Conservation (phyloP, 2,797 vertebrate species). For the Pyrocephalus nanus region DNA sequence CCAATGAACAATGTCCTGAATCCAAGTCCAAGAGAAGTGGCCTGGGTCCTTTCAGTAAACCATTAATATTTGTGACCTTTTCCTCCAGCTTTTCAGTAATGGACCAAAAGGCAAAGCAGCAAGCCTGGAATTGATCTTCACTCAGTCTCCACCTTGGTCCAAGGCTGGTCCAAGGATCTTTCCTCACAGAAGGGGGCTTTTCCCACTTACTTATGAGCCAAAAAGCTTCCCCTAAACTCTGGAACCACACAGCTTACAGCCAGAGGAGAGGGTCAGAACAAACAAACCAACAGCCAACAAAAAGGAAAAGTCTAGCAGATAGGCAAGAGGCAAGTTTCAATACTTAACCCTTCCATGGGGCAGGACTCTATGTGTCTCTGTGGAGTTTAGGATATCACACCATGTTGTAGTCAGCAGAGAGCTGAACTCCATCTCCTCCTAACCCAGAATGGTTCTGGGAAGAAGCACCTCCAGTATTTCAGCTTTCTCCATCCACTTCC, state of each 20-base stretch:
- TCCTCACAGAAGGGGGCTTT: not conserved
- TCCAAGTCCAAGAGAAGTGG: not conserved
- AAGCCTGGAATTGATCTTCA: not conserved
- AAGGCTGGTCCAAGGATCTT: not conserved
- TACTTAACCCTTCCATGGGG: not conserved
- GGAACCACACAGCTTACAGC: rapidly evolving
- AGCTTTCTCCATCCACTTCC: not conserved
- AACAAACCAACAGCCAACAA: not conserved
- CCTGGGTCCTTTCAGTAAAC: not conserved
- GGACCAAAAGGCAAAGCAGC: not conserved
- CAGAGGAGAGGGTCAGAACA: not conserved
- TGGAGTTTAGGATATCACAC: not conserved
- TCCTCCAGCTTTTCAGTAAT: not conserved
- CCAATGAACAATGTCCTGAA: not conserved
- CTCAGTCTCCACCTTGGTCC: not conserved
- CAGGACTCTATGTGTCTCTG: not conserved
- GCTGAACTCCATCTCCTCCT: not conserved
- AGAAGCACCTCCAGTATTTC: not conserved
- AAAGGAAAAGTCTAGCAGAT: not conserved
- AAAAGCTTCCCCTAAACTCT: not conserved
- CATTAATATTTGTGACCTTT: not conserved
- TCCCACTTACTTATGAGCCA: not conserved
- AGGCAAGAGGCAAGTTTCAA: not conserved
- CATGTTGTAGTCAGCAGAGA: rapidly evolving
- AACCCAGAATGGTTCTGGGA: not conserved